Evolutionary conservation across 2,113 vertebrate species (phyloP).

Genomic region (Brachyhypopomus gauderio): DNA sequence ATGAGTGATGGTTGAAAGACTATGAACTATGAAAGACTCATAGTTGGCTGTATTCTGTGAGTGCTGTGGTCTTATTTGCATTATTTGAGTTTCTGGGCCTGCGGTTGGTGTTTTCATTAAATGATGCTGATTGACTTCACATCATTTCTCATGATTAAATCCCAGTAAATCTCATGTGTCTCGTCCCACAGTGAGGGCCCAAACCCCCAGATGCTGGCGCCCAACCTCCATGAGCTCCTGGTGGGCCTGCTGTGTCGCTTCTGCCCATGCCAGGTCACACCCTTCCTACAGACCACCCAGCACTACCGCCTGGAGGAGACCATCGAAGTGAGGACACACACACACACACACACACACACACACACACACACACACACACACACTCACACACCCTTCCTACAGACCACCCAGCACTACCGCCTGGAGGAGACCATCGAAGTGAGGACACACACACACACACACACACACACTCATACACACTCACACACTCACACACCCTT

Average conservation of each 20-base stretch:
- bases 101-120: neutral
- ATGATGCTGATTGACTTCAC: neutral
- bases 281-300: constrained; percentile 83
- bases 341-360: neutral
- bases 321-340: constrained; percentile 76
- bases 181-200: constrained; percentile 80
- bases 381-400: too few relatives aligned
- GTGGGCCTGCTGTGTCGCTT: constrained; percentile 86
- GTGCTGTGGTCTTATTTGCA: constrained; percentile 10
- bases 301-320: constrained; percentile 89
- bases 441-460: too few relatives aligned
- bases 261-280: constrained; percentile 77
- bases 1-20: too few relatives aligned
- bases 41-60: too few relatives aligned
- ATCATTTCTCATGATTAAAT: neutral
- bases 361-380: neutral
- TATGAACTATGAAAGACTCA: too few relatives aligned
- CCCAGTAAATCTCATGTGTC: neutral
- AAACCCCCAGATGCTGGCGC: constrained; percentile 72
- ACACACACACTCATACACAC: too few relatives aligned
- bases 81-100: neutral
- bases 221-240: constrained; percentile 82
- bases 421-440: too few relatives aligned
- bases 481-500: too few relatives aligned
- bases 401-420: too few relatives aligned